Evolutionary conservation across 92 coral and sea anemone species (phyloP).

Genomic region (Phenganax stokvisi): DNA sequence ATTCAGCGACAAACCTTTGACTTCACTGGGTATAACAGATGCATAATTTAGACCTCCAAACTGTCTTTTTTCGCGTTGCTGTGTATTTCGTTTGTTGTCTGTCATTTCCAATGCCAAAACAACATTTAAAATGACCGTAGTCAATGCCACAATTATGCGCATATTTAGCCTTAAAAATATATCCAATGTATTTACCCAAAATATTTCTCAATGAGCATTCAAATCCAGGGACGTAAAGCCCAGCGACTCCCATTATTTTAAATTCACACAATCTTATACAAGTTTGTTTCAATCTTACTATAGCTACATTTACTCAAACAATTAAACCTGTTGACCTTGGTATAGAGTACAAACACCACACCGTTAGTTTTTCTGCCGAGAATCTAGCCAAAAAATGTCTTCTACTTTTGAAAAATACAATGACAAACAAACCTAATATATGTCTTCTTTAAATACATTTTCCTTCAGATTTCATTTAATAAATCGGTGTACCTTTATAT

Average conservation of each 20-base stretch:
- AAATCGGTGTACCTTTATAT: no score
- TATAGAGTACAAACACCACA: no score
- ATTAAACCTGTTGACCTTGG: no score
- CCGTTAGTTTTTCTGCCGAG: neutral
- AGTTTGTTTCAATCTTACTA: no score
- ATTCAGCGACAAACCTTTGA: slow-evolving; percentile 14
- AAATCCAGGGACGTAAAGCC: neutral
- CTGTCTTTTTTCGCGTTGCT: slow-evolving; percentile 22
- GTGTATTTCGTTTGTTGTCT: neutral
- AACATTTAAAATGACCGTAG: neutral
- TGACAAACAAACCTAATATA: neutral
- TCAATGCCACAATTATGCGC: neutral
- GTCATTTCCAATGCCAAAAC: neutral
- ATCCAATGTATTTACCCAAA: neutral
- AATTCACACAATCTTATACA: no score
- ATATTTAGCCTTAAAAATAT: neutral
- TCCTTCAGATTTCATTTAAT: neutral
- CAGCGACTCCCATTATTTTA: neutral
- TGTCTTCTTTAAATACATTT: neutral
- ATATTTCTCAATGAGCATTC: neutral
- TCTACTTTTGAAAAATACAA: neutral
- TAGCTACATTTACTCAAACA: neutral
- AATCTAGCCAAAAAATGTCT: neutral
- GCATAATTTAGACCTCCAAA: neutral
- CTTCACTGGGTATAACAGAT: slow-evolving; percentile 22